Conservation (phyloP, 2,888 invertebrate species). For the Agelastica alni region DNA sequence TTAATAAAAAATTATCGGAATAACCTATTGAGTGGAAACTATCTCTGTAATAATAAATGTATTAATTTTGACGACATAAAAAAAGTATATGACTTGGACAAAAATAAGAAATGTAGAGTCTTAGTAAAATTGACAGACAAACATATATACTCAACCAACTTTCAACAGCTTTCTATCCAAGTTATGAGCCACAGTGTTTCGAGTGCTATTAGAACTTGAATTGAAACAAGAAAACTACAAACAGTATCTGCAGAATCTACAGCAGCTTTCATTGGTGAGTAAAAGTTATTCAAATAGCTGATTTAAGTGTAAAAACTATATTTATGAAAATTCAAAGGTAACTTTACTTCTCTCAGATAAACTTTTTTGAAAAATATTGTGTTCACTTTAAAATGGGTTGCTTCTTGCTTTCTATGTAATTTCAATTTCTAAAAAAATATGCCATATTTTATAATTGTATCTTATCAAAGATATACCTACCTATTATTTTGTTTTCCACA, state of each 20-base stretch:
- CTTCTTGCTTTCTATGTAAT: too few relatives aligned
- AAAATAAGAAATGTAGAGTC: constrained; percentile 3
- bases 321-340: not conserved
- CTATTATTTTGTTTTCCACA: too few relatives aligned
- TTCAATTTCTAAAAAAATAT: too few relatives aligned
- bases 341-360: not conserved
- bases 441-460: too few relatives aligned
- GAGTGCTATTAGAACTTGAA: not conserved
- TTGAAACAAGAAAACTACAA: not conserved
- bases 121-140: constrained; percentile 1
- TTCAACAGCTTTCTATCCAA: not conserved
- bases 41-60: not conserved
- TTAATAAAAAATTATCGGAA: too few relatives aligned
- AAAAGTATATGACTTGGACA: not conserved
- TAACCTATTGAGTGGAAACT: not conserved
- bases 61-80: not conserved
- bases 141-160: constrained; percentile 1
- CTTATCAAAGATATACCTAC: too few relatives aligned
- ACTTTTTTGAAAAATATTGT: not conserved
- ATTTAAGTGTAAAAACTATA: not conserved
- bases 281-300: too few relatives aligned
- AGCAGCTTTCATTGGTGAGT: too few relatives aligned
- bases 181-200: not conserved
- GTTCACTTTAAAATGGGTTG: too few relatives aligned
- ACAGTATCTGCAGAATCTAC: not conserved